Conservation (phyloP, 2,888 invertebrate genomes). For the Melangyna quadrimaculata region DNA sequence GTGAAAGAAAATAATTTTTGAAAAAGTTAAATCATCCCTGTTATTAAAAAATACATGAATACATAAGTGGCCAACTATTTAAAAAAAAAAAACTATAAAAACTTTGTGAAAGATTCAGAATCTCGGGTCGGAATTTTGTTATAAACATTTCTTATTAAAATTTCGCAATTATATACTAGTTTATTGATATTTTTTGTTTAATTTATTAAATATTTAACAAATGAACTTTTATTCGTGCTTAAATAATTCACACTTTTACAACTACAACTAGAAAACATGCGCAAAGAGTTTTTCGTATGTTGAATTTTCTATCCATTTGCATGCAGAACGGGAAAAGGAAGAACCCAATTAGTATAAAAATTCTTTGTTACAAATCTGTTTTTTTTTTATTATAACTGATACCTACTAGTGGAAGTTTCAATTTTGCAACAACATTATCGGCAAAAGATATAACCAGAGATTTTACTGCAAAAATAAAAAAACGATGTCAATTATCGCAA, state of each 20-base stretch:
- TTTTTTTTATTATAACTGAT: not conserved
- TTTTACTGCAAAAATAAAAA: conserved; percentile 84
- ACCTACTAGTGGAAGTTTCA: conserved; percentile 84
- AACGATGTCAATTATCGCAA: conserved; percentile 80
- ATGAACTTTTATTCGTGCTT: not conserved
- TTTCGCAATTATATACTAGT: not conserved
- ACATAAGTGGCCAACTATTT: too few species aligned
- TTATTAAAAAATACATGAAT: too few species aligned
- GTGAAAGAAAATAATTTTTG: too few species aligned
- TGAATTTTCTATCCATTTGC: conserved; percentile 25
- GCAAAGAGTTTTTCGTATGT: conserved; percentile 1
- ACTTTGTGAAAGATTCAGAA: conserved; percentile 16
- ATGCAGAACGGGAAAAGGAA: conserved; percentile 7
- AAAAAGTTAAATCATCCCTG: too few species aligned
- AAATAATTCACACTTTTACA: not conserved
- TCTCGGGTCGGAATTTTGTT: conserved; percentile 27
- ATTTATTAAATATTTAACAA: conserved; percentile 1
- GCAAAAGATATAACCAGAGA: conserved; percentile 83
- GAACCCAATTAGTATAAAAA: conserved; percentile 33
- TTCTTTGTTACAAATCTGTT: not conserved
- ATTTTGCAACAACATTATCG: conserved; percentile 84
- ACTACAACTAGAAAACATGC: not conserved
- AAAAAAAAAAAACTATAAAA: too few species aligned
- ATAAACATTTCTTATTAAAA: conserved; percentile 17
- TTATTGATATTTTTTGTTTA: not conserved